Evolutionary conservation across 1,140 invertebrate genomes (phyloP).

Genomic region (Drosophila bocki): DNA sequence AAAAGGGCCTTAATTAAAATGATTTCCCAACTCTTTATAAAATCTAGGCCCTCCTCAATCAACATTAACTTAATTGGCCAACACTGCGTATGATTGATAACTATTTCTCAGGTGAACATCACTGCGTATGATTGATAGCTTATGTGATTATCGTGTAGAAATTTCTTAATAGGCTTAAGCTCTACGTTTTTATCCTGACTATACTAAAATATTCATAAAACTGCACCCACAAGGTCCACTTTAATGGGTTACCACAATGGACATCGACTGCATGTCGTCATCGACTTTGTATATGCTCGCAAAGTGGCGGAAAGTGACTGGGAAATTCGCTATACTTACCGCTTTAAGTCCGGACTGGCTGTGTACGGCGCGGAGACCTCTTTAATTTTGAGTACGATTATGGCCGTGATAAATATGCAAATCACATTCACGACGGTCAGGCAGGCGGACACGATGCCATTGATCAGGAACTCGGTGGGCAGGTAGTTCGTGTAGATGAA

Average conservation of each 20-base stretch:
- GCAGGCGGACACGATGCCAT: slow-evolving; percentile 92
- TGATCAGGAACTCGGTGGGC: slow-evolving; percentile 90
- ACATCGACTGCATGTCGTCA: slow-evolving; percentile 25
- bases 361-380: slow-evolving; percentile 93
- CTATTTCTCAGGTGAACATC: neutral
- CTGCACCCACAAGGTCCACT: slow-evolving; percentile 3
- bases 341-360: slow-evolving; percentile 89
- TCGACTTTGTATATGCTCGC: slow-evolving; percentile 20
- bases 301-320: slow-evolving; percentile 16
- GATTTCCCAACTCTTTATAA: neutral
- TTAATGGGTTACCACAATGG: slow-evolving; percentile 2
- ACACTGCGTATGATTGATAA: slow-evolving; percentile 16
- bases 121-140: neutral
- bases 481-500: slow-evolving; percentile 90
- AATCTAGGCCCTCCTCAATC: slow-evolving; percentile 1
- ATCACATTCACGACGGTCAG: slow-evolving; percentile 93
- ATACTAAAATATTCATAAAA: neutral
- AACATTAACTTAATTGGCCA: slow-evolving; percentile 1
- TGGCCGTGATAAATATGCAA: slow-evolving; percentile 93
- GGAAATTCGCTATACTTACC: slow-evolving; percentile 85
- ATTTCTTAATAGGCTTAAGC: neutral
- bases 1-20: too few species aligned
- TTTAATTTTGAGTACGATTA: slow-evolving; percentile 94
- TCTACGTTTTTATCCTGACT: neutral
- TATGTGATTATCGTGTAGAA: neutral